Evolutionary conservation across 2,888 invertebrate species (phyloP).

Genomic region (Nyleta sp.): DNA sequence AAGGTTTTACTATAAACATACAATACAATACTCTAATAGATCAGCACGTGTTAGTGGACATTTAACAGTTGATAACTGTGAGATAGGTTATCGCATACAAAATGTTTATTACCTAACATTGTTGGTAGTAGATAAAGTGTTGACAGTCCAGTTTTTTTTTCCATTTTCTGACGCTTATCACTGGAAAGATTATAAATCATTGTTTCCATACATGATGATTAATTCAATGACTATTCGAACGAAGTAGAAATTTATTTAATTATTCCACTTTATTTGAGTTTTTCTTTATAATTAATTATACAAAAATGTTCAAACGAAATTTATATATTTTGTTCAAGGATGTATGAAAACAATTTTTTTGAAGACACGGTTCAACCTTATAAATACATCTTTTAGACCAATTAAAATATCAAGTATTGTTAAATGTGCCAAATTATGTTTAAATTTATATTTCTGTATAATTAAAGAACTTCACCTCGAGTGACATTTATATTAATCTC

Average conservation of each 20-base stretch:
- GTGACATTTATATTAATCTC: no score
- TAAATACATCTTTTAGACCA: no score
- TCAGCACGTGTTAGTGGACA: constrained; percentile 42
- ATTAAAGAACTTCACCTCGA: no score
- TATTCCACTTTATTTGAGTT: no score
- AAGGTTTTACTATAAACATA: constrained; percentile 35
- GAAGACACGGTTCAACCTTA: no score
- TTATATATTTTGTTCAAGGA: no score
- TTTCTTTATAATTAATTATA: not conserved
- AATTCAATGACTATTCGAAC: not conserved
- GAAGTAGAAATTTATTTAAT: not conserved
- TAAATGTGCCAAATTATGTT: no score
- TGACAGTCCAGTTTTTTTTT: constrained; percentile 9
- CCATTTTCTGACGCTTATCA: not conserved
- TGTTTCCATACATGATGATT: constrained; percentile 18
- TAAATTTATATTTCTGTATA: no score
- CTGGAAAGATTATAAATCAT: constrained; percentile 10
- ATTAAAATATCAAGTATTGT: no score
- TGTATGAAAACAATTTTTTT: no score
- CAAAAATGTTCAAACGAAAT: no score
- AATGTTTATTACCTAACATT: constrained; percentile 35
- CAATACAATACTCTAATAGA: constrained; percentile 41
- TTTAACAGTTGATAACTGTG: constrained; percentile 44
- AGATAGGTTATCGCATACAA: constrained; percentile 36
- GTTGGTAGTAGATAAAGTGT: constrained; percentile 29